These are phyloP conservation scores for Epizoanthus illoricatus DNA, from an alignment of 92 coral and sea anemone species.

Conservation along the genomic window DNA sequence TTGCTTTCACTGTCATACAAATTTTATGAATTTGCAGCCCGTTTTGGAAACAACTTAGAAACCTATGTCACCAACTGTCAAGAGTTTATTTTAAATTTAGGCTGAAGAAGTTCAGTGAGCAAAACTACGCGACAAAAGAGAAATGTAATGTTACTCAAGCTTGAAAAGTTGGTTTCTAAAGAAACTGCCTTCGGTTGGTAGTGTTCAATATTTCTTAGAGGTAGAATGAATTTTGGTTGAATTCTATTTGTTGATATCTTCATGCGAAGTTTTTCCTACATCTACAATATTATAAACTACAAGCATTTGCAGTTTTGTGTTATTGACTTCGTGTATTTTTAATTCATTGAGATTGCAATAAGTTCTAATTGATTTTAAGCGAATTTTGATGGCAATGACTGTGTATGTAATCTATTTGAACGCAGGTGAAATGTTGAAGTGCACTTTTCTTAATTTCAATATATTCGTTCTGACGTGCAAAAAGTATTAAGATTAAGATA, in stretches of 20 bases:
- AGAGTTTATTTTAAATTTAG: no score
- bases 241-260: not conserved
- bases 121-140: no score
- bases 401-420: not conserved
- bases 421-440: not conserved
- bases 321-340: not conserved
- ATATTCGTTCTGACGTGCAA: no score
- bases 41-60: not conserved
- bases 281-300: no score
- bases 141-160: not conserved
- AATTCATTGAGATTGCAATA: not conserved
- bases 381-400: not conserved
- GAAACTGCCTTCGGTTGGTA: not conserved
- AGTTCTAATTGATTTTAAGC: constrained; percentile 3
- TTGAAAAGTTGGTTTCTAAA: not conserved
- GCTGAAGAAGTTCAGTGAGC: no score
- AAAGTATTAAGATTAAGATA: no score
- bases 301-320: not conserved
- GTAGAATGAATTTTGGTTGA: not conserved
- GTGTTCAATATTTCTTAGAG: not conserved
- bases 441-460: no score
- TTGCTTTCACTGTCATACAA: constrained; percentile 14
- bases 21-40: not conserved
- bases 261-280: not conserved
- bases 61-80: not conserved